A percentile compares a stretch with the other conserved stretches of the same genome.
These are phyloP conservation scores for Garrulus glandarius DNA, from an alignment of 2,797 vertebrate species.

Conservation along the genomic window DNA sequence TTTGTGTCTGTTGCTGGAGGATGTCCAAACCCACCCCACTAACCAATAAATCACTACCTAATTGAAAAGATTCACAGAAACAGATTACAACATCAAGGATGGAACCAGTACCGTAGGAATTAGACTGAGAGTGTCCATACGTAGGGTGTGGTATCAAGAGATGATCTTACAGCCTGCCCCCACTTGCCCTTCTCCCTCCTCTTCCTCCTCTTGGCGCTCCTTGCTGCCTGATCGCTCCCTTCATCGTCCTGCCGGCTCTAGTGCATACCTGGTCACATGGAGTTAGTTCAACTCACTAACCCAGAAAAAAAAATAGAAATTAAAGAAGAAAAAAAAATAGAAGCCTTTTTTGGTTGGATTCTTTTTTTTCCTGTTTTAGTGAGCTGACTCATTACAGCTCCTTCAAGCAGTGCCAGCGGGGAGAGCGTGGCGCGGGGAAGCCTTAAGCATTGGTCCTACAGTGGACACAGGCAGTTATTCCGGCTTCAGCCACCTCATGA, in stretches of 20 bases:
- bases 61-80: constrained; percentile 38
- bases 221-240: not conserved
- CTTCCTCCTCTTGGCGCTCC: not conserved
- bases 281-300: not conserved
- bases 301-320: not conserved
- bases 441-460: not conserved
- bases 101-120: constrained; percentile 58
- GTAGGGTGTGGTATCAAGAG: constrained; percentile 38
- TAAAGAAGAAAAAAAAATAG: not conserved
- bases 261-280: not conserved
- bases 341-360: not conserved
- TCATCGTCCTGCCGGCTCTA: fast-evolving
- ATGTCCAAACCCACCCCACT: constrained; percentile 32
- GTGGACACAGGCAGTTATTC: not conserved
- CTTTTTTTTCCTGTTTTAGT: not conserved
- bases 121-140: constrained; percentile 43
- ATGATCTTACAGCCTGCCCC: constrained; percentile 43
- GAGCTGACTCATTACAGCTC: not conserved
- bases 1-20: not conserved
- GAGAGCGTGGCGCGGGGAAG: fast-evolving
- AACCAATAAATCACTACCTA: constrained; percentile 39
- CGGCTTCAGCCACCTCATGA: not conserved
- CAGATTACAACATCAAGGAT: constrained; percentile 40
- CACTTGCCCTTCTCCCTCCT: constrained; percentile 48
- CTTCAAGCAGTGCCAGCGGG: not conserved